Evolutionary conservation across 2,888 invertebrate species (phyloP).

Genomic region (Pomacea canaliculata): DNA sequence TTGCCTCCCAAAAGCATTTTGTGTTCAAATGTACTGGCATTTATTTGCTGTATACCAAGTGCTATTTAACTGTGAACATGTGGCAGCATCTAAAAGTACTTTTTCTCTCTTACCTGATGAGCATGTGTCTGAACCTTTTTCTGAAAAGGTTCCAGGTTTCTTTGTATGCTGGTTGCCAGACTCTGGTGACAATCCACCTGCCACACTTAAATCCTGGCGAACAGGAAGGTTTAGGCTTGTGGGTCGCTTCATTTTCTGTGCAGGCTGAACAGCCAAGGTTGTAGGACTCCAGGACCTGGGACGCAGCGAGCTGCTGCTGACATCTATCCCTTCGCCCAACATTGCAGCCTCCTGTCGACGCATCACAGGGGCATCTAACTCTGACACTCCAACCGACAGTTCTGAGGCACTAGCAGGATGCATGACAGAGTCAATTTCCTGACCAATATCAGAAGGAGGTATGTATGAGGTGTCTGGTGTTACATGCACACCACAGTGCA

Average conservation of each 20-base stretch:
- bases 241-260: conserved; percentile 60
- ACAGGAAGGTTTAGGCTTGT: conserved; percentile 67
- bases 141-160: conserved; percentile 16
- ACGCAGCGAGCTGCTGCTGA: conserved; percentile 23
- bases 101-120: conserved; percentile 18
- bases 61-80: too few relatives aligned
- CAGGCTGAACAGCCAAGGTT: conserved; percentile 33
- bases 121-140: conserved; percentile 12
- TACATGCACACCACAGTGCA: conserved; percentile 4
- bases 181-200: conserved; percentile 35
- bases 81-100: too few relatives aligned
- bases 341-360: conserved; percentile 25
- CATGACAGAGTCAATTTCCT: background rate
- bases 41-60: background rate
- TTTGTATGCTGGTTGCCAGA: conserved; percentile 8
- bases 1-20: background rate
- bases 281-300: conserved; percentile 54
- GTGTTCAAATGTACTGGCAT: background rate
- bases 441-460: conserved; percentile 7
- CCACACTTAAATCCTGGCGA: conserved; percentile 44
- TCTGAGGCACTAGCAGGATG: conserved; percentile 10
- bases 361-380: conserved; percentile 33
- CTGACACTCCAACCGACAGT: conserved; percentile 6
- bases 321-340: conserved; percentile 20
- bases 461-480: background rate